Evolutionary conservation across 1,140 invertebrate genomes (phyloP), one percentile per base, ranked within the genome.

Genomic region (Brachionus angularis): DNA sequence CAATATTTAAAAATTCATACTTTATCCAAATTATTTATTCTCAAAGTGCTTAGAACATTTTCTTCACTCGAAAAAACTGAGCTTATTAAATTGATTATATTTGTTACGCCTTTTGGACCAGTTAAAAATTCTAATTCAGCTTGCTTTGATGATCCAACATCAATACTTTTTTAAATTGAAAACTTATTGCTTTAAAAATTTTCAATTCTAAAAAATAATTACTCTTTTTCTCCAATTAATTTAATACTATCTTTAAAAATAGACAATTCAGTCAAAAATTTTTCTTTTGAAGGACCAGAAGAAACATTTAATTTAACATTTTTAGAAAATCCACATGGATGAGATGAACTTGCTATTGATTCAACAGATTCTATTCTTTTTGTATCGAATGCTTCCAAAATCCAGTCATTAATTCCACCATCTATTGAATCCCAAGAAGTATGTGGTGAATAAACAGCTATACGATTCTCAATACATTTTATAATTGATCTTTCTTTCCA

Each of bases 381-480:
- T 21, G 61, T 64, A 50, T 47, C 67, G 44, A 70, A 70, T 34
- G 67, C 67, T 12, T 14, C n/a, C 39, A 70, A 18, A 44, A 70
- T 50, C 67, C 67, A 70, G 23, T 70, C 46, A 31, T 70, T 70
- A 5, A 70, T 52, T 18, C 50, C 70, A 58, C 50, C 49, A 14
- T 67, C 62, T 14, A 71, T 46, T 29, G 46, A 71, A 29, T 71
- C 67, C 49, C 49, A 71, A 42, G 86, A 85, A 0, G 93, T 96
- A 77, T 98, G 94, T 0, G 93, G 93, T 0, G 91, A 95, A 80
- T 90, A 97, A 5, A 98, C 80, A 18, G 91, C 89, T 73, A 97
- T 94, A 73, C 86, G 85, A 47, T 92, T 87, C 75, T 89, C 88
- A 27, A 97, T 80, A 76, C 93, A 92, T 73, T 85, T 84, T 0